phyloP scores from a whole-genome alignment of 2,888 invertebrate genomes.

The Pollenia griseotomentosa region DNA sequence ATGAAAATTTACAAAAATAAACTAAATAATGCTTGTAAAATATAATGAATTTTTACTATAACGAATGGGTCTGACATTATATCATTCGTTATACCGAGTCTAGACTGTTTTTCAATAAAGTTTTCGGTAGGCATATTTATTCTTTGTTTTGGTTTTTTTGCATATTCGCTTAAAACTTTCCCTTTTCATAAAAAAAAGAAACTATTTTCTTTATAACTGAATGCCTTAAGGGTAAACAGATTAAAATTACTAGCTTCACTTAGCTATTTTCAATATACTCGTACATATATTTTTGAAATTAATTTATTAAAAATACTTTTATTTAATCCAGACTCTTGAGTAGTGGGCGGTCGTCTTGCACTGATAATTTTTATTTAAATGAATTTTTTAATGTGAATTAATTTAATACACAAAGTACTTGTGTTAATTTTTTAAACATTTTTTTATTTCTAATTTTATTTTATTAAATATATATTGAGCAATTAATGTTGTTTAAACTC shows the following conservation, averaged over 20 bases:
- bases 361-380: constrained; percentile 47
- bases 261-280: constrained; percentile 3
- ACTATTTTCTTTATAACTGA: not conserved
- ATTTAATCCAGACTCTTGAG: not conserved
- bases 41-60: too few relatives aligned
- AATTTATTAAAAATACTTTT: constrained; percentile 11
- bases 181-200: too few relatives aligned
- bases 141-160: not conserved
- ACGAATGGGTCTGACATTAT: too few relatives aligned
- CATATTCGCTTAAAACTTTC: too few relatives aligned
- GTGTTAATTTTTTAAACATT: constrained; percentile 17
- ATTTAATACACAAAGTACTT: constrained; percentile 7
- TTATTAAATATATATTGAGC: constrained; percentile 24
- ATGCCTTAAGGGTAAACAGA: constrained; percentile 8
- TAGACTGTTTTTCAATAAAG: too few relatives aligned
- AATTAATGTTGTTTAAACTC: constrained; percentile 47
- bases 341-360: constrained; percentile 57
- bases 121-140: too few relatives aligned
- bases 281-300: constrained; percentile 23
- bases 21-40: too few relatives aligned
- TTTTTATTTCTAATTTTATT: constrained; percentile 44
- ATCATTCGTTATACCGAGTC: too few relatives aligned
- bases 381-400: not conserved
- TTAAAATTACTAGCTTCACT: constrained; percentile 18
- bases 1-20: too few relatives aligned